These are phyloP conservation scores for Alectura lathami DNA, from an alignment of 2,113 vertebrate genomes.

Conservation along the genomic window DNA sequence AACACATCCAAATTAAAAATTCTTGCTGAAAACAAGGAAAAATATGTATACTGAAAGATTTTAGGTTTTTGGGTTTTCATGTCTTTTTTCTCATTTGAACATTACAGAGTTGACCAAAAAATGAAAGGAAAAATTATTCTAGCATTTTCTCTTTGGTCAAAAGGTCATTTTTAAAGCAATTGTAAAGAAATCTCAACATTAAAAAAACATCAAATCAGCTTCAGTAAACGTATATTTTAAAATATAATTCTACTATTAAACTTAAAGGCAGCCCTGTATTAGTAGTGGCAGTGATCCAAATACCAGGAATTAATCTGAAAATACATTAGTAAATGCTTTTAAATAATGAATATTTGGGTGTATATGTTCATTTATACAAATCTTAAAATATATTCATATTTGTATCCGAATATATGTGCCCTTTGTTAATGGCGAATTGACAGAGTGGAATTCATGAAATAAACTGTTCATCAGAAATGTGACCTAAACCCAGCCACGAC, in stretches of 20 bases:
- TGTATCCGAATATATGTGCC: background rate
- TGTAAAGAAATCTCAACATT: background rate
- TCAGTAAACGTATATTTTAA: background rate
- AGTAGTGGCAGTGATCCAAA: background rate
- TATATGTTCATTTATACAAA: background rate
- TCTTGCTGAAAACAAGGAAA: conserved; percentile 12
- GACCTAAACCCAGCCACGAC: background rate
- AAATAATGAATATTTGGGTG: conserved; percentile 4
- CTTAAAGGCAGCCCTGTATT: background rate
- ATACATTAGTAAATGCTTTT: background rate
- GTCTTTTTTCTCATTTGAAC: background rate
- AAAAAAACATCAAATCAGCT: background rate
- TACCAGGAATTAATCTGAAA: conserved; percentile 7
- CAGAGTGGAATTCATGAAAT: conserved; percentile 3
- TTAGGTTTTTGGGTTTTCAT: background rate
- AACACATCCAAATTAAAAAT: conserved; percentile 30
- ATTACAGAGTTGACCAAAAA: background rate
- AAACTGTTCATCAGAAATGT: background rate
- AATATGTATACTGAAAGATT: background rate
- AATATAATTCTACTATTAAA: background rate
- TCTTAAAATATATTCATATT: background rate
- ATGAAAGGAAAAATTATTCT: background rate
- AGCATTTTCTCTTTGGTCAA: background rate
- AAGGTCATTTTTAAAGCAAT: background rate
- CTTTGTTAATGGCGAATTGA: background rate